Percentiles rank a stretch among this genome's conserved stretches.
These are phyloP conservation scores for Stictocephala bisonia DNA, from an alignment of 2,888 invertebrate genomes.

Conservation along the genomic window DNA sequence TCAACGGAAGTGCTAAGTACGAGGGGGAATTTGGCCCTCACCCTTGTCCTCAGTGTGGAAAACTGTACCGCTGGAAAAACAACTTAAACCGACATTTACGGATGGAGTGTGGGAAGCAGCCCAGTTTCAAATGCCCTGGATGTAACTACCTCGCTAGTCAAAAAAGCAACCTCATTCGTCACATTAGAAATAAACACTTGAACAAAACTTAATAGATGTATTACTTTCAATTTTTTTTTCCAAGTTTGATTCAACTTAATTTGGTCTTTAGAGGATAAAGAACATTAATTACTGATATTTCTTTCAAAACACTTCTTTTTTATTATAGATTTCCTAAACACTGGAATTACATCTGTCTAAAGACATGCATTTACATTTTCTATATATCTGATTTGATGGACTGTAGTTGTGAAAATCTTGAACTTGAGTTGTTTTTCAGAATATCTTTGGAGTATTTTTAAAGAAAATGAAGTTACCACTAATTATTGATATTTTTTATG, in stretches of 20 bases:
- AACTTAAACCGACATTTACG: constrained; percentile 61
- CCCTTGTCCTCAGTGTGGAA: constrained; percentile 55
- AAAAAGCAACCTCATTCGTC: constrained; percentile 59
- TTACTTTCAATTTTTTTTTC: not conserved
- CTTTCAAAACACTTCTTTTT: no score
- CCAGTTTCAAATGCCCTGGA: constrained; percentile 61
- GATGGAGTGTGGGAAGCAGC: constrained; percentile 61
- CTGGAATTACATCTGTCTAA: no score
- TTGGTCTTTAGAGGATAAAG: not conserved
- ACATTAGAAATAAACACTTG: constrained; percentile 57
- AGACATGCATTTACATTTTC: no score
- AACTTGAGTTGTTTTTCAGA: no score
- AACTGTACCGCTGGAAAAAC: constrained; percentile 55
- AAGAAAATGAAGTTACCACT: no score
- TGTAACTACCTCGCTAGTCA: constrained; percentile 61
- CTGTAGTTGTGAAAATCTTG: no score
- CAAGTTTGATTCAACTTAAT: not conserved
- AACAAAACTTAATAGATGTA: not conserved
- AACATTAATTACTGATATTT: not conserved
- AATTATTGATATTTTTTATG: no score
- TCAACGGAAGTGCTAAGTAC: not conserved
- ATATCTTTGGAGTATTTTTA: no score
- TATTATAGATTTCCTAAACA: no score
- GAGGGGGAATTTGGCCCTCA: not conserved
- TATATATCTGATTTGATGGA: no score